Base-by-base conservation (phyloP, 1,140 invertebrate species). In the Drosophila repletoides region DNA sequence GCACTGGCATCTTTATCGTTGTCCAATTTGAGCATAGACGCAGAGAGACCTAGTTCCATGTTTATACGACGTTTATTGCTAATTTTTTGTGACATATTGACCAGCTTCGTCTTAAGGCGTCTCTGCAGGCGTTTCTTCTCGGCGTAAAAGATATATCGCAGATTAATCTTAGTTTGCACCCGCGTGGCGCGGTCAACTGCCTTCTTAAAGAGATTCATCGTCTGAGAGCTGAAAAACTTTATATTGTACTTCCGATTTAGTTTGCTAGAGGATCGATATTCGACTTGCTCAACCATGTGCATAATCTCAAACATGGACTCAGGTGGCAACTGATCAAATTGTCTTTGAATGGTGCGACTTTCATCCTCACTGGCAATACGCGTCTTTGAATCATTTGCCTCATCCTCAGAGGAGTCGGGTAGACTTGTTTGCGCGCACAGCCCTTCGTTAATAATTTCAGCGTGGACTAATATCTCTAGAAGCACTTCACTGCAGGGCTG, bases 251-350 rank as follows among this genome's bases (percentile, higher is more conserved):
- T 49, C n/a, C 33, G 56, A 24, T 49, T 5, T 6, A 4, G 4
- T 19, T 59, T 59, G 41, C 55, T 48, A 1, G 1, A 2, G 9
- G 29, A 36, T 0, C 15, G 3, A 7, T 14, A 19, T 9, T 59
- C 56, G 22, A 14, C 2, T 10, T 48, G 56, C 31, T 59, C 56
- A 6, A 49, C 38, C 0, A 59, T 10, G 5, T 59, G 56, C 43
- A 59, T 59, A 9, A 59, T 21, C 5, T 36, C 56, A 5, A 4
- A 19, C 43, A 19, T 59, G n/a, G 56, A 15, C 2, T 28, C 43
- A 2, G 43, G 14, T 0, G 15, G 6, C 21, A 59, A 10, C 2
- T 14, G 5, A 5, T 24, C n/a, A 7, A 49, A 59, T 6, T 49
- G 31, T 5, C 28, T 6, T 10, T 46, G 56, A 19, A 59, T 36